These are phyloP conservation scores for Noctua janthina DNA, from an alignment of 2,888 invertebrate species.

Conservation along the genomic window DNA sequence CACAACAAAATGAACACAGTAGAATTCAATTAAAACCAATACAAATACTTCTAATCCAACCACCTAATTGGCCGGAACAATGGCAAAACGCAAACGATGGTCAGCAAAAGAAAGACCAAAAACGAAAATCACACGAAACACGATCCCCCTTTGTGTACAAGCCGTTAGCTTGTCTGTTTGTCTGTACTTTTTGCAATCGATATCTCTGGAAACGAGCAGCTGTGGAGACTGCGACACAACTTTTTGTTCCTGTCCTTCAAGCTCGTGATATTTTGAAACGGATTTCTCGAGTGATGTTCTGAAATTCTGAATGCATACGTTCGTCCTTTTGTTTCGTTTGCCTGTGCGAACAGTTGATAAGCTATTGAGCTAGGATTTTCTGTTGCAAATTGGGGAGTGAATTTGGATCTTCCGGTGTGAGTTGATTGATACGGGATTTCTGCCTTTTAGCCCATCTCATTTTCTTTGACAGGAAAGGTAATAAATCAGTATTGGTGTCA, in stretches of 20 bases:
- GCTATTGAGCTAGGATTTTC: slow-evolving; percentile 28
- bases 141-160: slow-evolving; percentile 73
- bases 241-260: slow-evolving; percentile 72
- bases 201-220: slow-evolving; percentile 86
- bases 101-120: slow-evolving; percentile 49
- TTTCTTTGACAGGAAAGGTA: slow-evolving; percentile 15
- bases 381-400: not conserved
- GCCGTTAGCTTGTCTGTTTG: slow-evolving; percentile 79
- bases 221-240: slow-evolving; percentile 73
- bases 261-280: slow-evolving; percentile 73
- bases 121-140: slow-evolving; percentile 60
- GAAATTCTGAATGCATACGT: slow-evolving; percentile 48
- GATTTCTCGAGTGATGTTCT: slow-evolving; percentile 60
- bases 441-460: not conserved
- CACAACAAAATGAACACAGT: slow-evolving; percentile 30
- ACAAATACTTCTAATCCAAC: slow-evolving; percentile 52
- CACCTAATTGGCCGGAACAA: slow-evolving; percentile 54
- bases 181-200: slow-evolving; percentile 85
- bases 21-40: slow-evolving; percentile 54
- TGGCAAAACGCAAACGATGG: slow-evolving; percentile 54
- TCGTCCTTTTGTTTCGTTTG: slow-evolving; percentile 34
- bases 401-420: not conserved
- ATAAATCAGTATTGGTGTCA: slow-evolving; percentile 13
- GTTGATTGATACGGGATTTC: slow-evolving; percentile 27
- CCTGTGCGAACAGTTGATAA: slow-evolving; percentile 37